phyloP scores from a whole-genome alignment of 30 jellyfish, hydroid and myxozoan species.

The Pseudorhiza aurosa region DNA sequence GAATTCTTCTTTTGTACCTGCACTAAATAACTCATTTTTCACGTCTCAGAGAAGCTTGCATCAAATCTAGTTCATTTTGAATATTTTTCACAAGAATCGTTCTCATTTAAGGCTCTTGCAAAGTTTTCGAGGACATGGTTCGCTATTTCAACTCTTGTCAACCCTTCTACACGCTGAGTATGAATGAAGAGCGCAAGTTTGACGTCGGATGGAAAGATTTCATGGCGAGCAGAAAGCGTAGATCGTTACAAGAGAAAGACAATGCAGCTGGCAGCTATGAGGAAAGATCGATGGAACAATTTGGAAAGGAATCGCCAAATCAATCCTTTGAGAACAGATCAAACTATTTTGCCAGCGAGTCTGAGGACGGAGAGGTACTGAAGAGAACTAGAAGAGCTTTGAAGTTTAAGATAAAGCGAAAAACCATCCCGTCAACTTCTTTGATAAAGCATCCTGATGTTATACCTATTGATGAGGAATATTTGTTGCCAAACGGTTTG shows the following conservation, averaged over 20 bases:
- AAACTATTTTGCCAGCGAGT: not conserved
- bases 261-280: not conserved
- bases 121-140: constrained; percentile 15
- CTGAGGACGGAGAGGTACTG: not conserved
- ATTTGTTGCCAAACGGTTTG: constrained; percentile 29
- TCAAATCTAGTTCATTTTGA: not conserved
- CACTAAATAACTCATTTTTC: no score
- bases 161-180: constrained; percentile 7
- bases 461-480: constrained; percentile 22
- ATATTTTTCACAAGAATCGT: no score
- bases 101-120: constrained; percentile 34
- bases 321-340: not conserved
- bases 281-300: not conserved
- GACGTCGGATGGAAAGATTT: constrained; percentile 40
- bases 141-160: constrained; percentile 18
- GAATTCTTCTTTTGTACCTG: no score
- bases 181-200: constrained; percentile 33
- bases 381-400: constrained; percentile 28
- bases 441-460: constrained; percentile 19
- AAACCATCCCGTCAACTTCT: constrained; percentile 45
- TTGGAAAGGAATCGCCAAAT: not conserved
- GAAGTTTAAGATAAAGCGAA: constrained; percentile 44
- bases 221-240: constrained; percentile 7
- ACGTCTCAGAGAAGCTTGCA: not conserved
- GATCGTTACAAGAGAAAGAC: not conserved